These are phyloP conservation scores for Aurelia sp. DNA, from an alignment of 30 jellyfish, hydroid and myxozoan genomes.

Conservation along the genomic window DNA sequence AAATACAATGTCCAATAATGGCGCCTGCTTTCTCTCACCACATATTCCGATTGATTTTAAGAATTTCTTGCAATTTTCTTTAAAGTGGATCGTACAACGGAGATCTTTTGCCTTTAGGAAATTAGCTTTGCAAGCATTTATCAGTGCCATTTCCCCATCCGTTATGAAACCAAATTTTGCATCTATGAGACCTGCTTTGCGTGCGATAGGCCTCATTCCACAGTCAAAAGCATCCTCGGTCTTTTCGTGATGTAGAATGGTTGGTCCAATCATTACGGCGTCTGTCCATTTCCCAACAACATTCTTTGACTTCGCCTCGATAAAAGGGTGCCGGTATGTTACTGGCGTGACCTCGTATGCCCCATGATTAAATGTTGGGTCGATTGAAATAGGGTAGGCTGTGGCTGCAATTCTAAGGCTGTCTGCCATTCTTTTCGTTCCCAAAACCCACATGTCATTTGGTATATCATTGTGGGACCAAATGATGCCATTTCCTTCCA, in stretches of 20 bases:
- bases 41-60: constrained; percentile 24
- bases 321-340: constrained; percentile 13
- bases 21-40: constrained; percentile 12
- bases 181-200: constrained; percentile 2
- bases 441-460: constrained; percentile 20
- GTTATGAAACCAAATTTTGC: constrained; percentile 23
- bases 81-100: constrained; percentile 31
- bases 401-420: not conserved
- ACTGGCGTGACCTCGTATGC: constrained; percentile 22
- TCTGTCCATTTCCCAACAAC: not conserved
- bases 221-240: constrained; percentile 18
- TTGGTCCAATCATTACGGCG: constrained; percentile 34
- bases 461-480: constrained; percentile 30
- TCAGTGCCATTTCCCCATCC: constrained; percentile 35
- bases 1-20: constrained; percentile 25
- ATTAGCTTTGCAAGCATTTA: constrained; percentile 16
- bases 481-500: constrained; percentile 7
- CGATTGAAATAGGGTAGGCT: constrained; percentile 13
- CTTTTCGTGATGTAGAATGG: constrained; percentile 16
- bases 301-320: constrained; percentile 9
- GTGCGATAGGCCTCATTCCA: constrained; percentile 22
- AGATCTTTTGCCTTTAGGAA: constrained; percentile 22
- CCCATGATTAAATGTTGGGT: constrained; percentile 23
- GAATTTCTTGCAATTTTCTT: constrained; percentile 29
- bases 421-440: constrained; percentile 16